Evolutionary conservation across 1,140 invertebrate species (phyloP).

Genomic region (Chlorops oryzae): DNA sequence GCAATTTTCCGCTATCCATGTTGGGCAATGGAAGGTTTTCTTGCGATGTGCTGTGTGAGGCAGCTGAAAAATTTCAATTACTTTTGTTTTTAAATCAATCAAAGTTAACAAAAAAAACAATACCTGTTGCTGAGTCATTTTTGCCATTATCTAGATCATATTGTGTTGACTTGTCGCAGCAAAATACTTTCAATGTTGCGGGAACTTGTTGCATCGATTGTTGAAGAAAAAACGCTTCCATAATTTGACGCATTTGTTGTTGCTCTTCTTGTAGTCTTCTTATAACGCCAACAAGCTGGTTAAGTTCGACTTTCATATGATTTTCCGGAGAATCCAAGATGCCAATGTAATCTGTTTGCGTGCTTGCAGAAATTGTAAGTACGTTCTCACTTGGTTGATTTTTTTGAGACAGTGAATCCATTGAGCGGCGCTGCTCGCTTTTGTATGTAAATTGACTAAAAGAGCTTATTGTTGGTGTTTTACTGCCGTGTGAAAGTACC

Average conservation of each 20-base stretch:
- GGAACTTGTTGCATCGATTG: neutral
- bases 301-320: constrained; percentile 8
- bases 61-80: neutral
- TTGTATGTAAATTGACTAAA: too few species aligned
- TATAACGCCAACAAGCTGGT: constrained; percentile 9
- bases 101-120: neutral
- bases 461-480: too few species aligned
- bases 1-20: neutral
- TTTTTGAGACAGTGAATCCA: too few species aligned
- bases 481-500: too few species aligned
- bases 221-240: constrained; percentile 3
- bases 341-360: constrained; percentile 29
- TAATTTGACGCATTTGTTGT: constrained; percentile 15
- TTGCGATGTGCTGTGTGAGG: neutral
- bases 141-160: neutral
- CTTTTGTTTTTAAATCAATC: neutral
- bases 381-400: too few species aligned
- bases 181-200: neutral
- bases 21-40: neutral
- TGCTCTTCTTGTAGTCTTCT: constrained; percentile 29
- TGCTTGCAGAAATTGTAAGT: constrained; percentile 39
- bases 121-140: neutral
- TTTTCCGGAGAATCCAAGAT: neutral
- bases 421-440: too few species aligned
- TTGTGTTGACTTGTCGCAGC: neutral